Conservation (phyloP, 2,113 vertebrate genomes). For the Taurulus bubalis region DNA sequence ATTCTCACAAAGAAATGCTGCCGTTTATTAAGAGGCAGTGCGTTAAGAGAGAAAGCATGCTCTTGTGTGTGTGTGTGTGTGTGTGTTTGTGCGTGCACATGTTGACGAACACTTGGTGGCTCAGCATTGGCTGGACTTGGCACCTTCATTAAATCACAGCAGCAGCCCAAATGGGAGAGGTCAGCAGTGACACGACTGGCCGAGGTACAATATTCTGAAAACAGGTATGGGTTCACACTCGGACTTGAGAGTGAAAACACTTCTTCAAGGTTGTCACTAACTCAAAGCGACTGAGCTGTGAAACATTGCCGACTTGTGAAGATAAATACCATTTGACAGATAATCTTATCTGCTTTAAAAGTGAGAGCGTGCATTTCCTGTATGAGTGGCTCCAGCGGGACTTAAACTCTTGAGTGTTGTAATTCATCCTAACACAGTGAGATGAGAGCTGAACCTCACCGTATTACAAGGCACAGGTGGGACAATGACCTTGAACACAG, state of each 20-base stretch:
- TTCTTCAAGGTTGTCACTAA: constrained; percentile 35
- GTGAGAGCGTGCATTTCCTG: constrained; percentile 26
- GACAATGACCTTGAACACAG: constrained; percentile 4
- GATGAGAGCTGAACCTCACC: neutral
- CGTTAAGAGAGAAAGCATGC: constrained; percentile 20
- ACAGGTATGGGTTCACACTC: constrained; percentile 27
- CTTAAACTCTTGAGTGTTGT: constrained; percentile 31
- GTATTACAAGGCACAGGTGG: neutral
- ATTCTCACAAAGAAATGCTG: constrained; percentile 54
- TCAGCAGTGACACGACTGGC: constrained; percentile 47
- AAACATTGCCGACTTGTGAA: constrained; percentile 28
- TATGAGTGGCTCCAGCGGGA: constrained; percentile 21
- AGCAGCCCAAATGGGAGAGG: constrained; percentile 42
- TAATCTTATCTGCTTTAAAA: constrained; percentile 43
- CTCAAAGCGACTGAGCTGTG: constrained; percentile 29
- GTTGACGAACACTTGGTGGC: constrained; percentile 13
- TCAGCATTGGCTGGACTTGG: constrained; percentile 19
- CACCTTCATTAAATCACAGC: constrained; percentile 60
- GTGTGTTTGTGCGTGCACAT: neutral
- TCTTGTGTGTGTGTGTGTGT: constrained; percentile 3
- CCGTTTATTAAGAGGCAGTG: constrained; percentile 45
- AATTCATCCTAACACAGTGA: constrained; percentile 33
- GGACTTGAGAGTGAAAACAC: constrained; percentile 42
- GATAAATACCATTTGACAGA: constrained; percentile 42
- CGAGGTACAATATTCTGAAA: constrained; percentile 43